phyloP scores from a whole-genome alignment of 2,797 vertebrate genomes.

The Sebastes paucispinis region DNA sequence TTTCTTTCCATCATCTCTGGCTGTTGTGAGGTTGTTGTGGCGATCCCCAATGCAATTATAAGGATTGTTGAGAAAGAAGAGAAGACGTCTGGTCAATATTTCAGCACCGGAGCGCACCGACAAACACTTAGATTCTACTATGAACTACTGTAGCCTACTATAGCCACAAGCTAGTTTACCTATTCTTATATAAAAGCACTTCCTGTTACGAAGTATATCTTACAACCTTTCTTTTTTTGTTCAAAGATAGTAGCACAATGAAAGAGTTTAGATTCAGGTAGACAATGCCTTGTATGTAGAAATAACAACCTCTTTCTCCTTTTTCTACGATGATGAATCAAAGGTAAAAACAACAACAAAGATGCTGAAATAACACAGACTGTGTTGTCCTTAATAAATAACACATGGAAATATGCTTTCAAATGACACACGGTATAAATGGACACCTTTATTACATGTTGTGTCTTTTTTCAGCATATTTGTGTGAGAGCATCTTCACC shows the following conservation, averaged over 20 bases:
- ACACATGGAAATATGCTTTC: constrained; percentile 33
- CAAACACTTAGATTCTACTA: constrained; percentile 76
- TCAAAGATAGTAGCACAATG: constrained; percentile 85
- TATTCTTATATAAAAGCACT: constrained; percentile 81
- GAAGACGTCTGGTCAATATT: constrained; percentile 52
- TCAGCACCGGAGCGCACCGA: constrained; percentile 75
- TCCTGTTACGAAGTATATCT: constrained; percentile 78
- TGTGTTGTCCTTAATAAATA: constrained; percentile 27
- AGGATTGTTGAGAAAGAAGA: constrained; percentile 2
- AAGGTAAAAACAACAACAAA: constrained; percentile 33
- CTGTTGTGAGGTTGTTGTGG: constrained; percentile 31
- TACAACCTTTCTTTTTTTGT: constrained; percentile 70
- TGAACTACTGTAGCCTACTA: constrained; percentile 77
- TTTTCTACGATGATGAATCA: constrained; percentile 69
- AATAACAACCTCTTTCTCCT: constrained; percentile 64
- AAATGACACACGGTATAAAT: constrained; percentile 34
- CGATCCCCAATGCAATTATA: constrained; percentile 6
- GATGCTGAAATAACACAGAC: constrained; percentile 31
- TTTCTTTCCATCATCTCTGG: constrained; percentile 9
- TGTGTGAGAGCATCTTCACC: constrained; percentile 45
- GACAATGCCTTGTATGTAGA: constrained; percentile 83
- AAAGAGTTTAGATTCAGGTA: constrained; percentile 87
- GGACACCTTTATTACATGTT: constrained; percentile 7
- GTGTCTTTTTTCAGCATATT: constrained; percentile 55
- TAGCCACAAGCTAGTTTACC: constrained; percentile 80